A percentile compares a stretch with the other conserved stretches of the same genome.
phyloP scores from a whole-genome alignment of 2,888 invertebrate genomes.

The Catocala sponsa region DNA sequence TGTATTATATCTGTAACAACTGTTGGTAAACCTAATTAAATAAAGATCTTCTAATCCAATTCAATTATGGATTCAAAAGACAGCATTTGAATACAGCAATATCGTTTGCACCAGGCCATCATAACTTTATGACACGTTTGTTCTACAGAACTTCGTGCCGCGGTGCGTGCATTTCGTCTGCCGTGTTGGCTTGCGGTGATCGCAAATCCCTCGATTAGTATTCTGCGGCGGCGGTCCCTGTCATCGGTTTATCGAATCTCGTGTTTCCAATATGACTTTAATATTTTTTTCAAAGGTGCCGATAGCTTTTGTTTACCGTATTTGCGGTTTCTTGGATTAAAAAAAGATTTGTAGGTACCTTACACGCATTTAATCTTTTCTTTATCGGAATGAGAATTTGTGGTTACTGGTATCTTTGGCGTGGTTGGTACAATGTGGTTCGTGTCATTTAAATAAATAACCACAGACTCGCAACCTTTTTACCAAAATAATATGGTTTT shows the following conservation, averaged over 20 bases:
- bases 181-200: constrained; percentile 67
- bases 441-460: neutral
- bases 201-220: constrained; percentile 77
- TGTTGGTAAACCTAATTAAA: too few species aligned
- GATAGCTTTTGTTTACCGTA: constrained; percentile 59
- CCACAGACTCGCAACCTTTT: too few species aligned
- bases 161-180: constrained; percentile 42
- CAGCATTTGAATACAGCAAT: too few species aligned
- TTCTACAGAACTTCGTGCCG: constrained; percentile 30
- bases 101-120: constrained; percentile 14
- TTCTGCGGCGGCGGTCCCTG: constrained; percentile 69
- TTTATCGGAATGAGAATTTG: constrained; percentile 3
- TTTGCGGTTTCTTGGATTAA: constrained; percentile 56
- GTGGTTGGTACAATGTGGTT: neutral
- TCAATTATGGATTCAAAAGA: too few species aligned
- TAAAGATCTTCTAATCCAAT: too few species aligned
- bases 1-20: too few species aligned
- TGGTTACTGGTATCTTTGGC: neutral
- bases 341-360: constrained; percentile 33
- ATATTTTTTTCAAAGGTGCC: constrained; percentile 53
- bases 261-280: constrained; percentile 67
- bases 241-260: constrained; percentile 70
- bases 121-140: constrained; percentile 42
- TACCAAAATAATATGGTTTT: too few species aligned
- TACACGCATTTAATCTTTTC: constrained; percentile 23